phyloP scores from a whole-genome alignment of 2,797 vertebrate species.

The Dipus sagitta region DNA sequence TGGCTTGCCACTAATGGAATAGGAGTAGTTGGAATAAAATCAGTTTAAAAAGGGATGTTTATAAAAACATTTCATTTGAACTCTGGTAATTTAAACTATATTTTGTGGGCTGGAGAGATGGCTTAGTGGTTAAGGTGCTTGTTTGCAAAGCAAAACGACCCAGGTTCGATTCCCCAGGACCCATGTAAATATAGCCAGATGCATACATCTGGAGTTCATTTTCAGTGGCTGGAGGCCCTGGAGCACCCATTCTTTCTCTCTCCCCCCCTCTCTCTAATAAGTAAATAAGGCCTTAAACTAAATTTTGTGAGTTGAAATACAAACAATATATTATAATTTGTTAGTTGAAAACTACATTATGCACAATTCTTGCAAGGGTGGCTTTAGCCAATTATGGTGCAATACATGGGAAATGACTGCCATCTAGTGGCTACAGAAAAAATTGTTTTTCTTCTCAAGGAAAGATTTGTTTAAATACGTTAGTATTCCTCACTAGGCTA shows the following conservation, averaged over 20 bases:
- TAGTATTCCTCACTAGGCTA: neutral
- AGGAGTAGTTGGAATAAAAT: neutral
- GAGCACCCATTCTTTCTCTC: no score
- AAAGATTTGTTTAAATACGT: neutral
- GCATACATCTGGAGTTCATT: no score
- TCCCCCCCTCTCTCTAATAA: no score
- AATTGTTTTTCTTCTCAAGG: neutral
- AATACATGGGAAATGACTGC: constrained; percentile 39
- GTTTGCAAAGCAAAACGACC: no score
- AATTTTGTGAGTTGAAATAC: neutral
- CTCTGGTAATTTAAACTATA: neutral
- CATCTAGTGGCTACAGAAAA: constrained; percentile 73
- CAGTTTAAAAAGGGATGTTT: neutral
- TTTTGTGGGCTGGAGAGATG: neutral
- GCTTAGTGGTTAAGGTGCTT: no score
- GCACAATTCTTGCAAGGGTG: neutral
- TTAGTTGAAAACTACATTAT: constrained; percentile 5
- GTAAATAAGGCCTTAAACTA: neutral
- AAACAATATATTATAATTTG: constrained; percentile 3
- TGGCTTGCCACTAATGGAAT: neutral
- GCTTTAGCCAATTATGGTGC: neutral
- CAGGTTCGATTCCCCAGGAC: no score
- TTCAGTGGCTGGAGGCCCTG: no score
- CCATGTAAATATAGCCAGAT: no score
- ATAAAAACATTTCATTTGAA: neutral